Evolutionary conservation across 1,140 invertebrate species (phyloP).

Genomic region (Pseudachorutes palmiensis): DNA sequence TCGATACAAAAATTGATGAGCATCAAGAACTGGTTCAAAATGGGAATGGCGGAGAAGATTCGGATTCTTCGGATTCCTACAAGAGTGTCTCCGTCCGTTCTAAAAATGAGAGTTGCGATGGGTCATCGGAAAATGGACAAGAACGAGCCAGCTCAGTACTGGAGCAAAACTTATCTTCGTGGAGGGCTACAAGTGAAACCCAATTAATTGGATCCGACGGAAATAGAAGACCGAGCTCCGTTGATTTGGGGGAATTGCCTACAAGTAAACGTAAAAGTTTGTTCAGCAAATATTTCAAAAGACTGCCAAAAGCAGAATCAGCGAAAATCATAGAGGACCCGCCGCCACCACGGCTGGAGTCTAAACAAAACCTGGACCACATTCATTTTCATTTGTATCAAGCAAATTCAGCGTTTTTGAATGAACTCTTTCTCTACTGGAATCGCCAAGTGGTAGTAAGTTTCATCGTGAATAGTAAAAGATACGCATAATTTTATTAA

Average conservation of each 20-base stretch:
- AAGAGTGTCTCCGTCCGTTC: not conserved
- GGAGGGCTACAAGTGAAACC: not conserved
- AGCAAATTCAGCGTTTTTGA: slow-evolving; percentile 24
- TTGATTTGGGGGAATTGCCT: slow-evolving; percentile 21
- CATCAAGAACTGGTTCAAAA: no score
- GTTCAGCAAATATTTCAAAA: slow-evolving; percentile 17
- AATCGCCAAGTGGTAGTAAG: slow-evolving; percentile 30
- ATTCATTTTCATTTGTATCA: slow-evolving; percentile 33
- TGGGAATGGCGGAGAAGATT: not conserved
- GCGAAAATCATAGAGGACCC: not conserved
- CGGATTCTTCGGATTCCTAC: not conserved
- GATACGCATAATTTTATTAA: not conserved
- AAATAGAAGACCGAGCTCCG: slow-evolving; percentile 18
- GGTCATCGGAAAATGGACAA: not conserved
- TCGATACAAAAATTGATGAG: no score
- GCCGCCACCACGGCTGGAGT: no score
- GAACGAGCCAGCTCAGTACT: slow-evolving; percentile 8
- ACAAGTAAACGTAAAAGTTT: slow-evolving; percentile 9
- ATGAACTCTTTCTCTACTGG: slow-evolving; percentile 32
- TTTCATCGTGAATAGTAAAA: not conserved
- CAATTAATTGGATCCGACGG: not conserved
- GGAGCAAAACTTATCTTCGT: slow-evolving; percentile 12
- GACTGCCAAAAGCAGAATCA: not conserved
- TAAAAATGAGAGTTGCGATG: not conserved
- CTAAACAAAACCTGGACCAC: slow-evolving; percentile 12